phyloP scores from a whole-genome alignment of 2,113 vertebrate species.

The Scomber scombrus region DNA sequence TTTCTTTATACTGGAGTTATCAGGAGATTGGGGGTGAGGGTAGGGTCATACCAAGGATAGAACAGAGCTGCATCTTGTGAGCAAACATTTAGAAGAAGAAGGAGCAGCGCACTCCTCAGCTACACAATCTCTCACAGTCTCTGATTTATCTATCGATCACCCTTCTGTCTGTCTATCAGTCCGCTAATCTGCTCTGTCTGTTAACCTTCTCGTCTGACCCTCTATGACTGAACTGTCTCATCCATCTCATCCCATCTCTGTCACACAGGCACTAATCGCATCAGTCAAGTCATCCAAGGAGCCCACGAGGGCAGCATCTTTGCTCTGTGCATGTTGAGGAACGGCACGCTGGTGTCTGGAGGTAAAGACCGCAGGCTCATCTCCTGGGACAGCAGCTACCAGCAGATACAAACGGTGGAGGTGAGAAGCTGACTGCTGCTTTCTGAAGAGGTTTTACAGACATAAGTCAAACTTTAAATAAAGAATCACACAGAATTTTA shows the following conservation, averaged over 20 bases:
- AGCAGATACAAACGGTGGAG: conserved; percentile 93
- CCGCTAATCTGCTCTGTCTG: conserved; percentile 21
- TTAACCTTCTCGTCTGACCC: conserved; percentile 35
- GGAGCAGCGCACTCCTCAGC: not conserved
- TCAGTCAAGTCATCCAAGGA: conserved; percentile 93
- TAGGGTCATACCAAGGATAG: conserved; percentile 1
- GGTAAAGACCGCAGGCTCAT: conserved; percentile 95
- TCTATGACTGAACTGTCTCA: conserved; percentile 35
- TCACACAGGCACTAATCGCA: conserved; percentile 93
- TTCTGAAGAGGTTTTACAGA: no score
- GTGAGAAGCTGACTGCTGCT: conserved; percentile 73
- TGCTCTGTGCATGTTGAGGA: conserved; percentile 95
- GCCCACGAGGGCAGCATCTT: conserved; percentile 98
- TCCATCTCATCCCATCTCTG: conserved; percentile 62
- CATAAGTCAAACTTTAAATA: no score
- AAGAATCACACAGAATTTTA: not conserved
- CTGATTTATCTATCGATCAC: conserved; percentile 31
- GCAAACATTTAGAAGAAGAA: not conserved
- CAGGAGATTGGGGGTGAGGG: conserved; percentile 23
- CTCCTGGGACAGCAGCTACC: conserved; percentile 95
- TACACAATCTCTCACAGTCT: not conserved
- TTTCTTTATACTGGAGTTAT: conserved; percentile 6
- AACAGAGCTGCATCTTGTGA: conserved; percentile 8
- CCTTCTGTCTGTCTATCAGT: conserved; percentile 1
- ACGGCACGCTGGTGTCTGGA: conserved; percentile 94